Conservation (phyloP, 2,888 invertebrate species). For the Poecilus cupreus region DNA sequence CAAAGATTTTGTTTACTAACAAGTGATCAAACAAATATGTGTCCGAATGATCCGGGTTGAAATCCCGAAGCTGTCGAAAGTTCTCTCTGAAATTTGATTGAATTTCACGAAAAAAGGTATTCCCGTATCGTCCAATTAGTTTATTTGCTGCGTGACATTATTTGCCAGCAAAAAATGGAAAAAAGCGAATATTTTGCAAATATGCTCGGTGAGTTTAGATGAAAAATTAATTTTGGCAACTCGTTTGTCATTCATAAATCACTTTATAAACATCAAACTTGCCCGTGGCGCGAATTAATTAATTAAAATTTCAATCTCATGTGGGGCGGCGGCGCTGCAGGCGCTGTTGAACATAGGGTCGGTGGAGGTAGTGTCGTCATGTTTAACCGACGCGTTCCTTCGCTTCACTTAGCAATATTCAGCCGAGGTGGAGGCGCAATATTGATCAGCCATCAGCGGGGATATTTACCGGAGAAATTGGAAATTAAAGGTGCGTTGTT, state of each 20-base stretch:
- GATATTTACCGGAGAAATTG: constrained; percentile 26
- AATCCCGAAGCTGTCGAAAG: no score
- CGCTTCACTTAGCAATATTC: not conserved
- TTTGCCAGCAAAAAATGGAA: not conserved
- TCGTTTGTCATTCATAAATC: constrained; percentile 57
- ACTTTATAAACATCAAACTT: constrained; percentile 57
- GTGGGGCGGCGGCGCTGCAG: not conserved
- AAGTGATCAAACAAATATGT: no score
- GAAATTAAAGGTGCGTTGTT: constrained; percentile 15
- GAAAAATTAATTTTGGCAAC: constrained; percentile 53
- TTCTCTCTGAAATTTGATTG: no score
- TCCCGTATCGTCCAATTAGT: not conserved
- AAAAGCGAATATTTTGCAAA: constrained; percentile 16
- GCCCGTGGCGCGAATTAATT: constrained; percentile 53
- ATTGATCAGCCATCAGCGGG: constrained; percentile 19
- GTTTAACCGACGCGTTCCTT: not conserved
- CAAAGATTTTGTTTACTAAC: no score
- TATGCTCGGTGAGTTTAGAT: constrained; percentile 9
- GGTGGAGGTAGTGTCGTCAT: not conserved
- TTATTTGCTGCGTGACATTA: not conserved
- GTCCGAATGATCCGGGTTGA: no score
- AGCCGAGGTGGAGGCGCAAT: not conserved
- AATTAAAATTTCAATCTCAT: constrained; percentile 58
- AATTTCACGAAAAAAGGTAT: no score
- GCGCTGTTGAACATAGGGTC: not conserved